phyloP scores from a whole-genome alignment of 2,888 invertebrate genomes.

The Apotomis capreana region DNA sequence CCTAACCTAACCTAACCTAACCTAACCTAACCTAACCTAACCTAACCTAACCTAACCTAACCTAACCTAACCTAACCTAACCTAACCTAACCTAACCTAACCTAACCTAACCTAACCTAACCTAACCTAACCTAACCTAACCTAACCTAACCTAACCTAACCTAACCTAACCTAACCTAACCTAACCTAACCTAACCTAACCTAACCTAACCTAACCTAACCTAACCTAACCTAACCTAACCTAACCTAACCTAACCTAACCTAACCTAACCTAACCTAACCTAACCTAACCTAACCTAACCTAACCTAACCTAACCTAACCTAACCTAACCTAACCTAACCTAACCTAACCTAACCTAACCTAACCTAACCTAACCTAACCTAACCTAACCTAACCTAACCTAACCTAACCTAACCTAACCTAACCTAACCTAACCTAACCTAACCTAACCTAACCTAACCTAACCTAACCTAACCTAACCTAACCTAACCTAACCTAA shows the following conservation, averaged over 20 bases:
- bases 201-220: slow-evolving; percentile 37
- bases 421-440: slow-evolving; percentile 18
- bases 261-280: slow-evolving; percentile 42
- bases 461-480: slow-evolving; percentile 27
- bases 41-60: slow-evolving; percentile 2
- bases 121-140: slow-evolving; percentile 36
- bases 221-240: slow-evolving; percentile 43
- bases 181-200: no score
- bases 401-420: slow-evolving; percentile 44
- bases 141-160: slow-evolving; percentile 31
- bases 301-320: slow-evolving; percentile 43
- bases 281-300: slow-evolving; percentile 42
- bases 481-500: slow-evolving; percentile 25
- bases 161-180: no score
- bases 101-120: slow-evolving; percentile 25
- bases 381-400: slow-evolving; percentile 44
- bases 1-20: slow-evolving; percentile 19
- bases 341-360: slow-evolving; percentile 43
- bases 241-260: slow-evolving; percentile 43
- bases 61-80: not conserved
- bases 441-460: slow-evolving; percentile 39
- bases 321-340: slow-evolving; percentile 44
- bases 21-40: slow-evolving; percentile 18
- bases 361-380: slow-evolving; percentile 44
- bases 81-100: slow-evolving; percentile 1